A percentile compares a stretch with the other conserved stretches of the same genome.
phyloP scores from a whole-genome alignment of 2,797 vertebrate genomes.

The Spea hammondii region DNA sequence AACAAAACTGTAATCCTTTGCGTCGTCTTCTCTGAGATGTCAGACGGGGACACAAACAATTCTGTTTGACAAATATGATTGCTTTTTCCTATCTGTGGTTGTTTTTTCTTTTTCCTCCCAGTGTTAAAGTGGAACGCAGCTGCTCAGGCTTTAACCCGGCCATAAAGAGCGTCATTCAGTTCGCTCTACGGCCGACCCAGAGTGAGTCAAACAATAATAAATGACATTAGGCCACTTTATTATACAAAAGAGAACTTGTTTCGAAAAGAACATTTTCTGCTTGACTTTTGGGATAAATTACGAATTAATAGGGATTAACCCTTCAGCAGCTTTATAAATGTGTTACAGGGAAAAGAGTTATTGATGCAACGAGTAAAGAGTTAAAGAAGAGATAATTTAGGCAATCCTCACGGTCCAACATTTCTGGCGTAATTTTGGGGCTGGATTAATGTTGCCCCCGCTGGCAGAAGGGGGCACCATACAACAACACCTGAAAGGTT shows the following conservation, averaged over 20 bases:
- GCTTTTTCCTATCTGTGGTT: neutral
- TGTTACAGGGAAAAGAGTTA: too few relatives aligned
- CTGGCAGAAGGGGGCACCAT: too few relatives aligned
- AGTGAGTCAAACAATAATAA: conserved; percentile 19
- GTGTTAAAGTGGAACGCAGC: conserved; percentile 31
- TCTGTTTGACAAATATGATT: conserved; percentile 21
- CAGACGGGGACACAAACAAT: conserved; percentile 23
- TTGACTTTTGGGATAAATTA: too few relatives aligned
- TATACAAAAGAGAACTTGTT: conserved; percentile 17
- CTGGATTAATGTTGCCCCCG: too few relatives aligned
- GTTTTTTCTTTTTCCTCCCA: neutral
- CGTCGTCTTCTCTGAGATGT: conserved; percentile 18
- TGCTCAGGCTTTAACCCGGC: conserved; percentile 3
- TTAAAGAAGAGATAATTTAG: too few relatives aligned
- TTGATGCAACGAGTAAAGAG: too few relatives aligned
- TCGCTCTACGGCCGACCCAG: neutral
- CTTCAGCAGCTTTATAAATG: too few relatives aligned
- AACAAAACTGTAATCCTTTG: neutral
- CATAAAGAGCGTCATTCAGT: conserved; percentile 12
- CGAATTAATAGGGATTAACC: conserved; percentile 22
- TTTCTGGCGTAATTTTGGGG: too few relatives aligned
- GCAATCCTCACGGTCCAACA: too few relatives aligned
- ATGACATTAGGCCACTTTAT: conserved; percentile 28
- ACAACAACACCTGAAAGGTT: too few relatives aligned
- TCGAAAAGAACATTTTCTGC: neutral